Conservation (phyloP, 1,140 invertebrate genomes). For the Drosophila obscura region DNA sequence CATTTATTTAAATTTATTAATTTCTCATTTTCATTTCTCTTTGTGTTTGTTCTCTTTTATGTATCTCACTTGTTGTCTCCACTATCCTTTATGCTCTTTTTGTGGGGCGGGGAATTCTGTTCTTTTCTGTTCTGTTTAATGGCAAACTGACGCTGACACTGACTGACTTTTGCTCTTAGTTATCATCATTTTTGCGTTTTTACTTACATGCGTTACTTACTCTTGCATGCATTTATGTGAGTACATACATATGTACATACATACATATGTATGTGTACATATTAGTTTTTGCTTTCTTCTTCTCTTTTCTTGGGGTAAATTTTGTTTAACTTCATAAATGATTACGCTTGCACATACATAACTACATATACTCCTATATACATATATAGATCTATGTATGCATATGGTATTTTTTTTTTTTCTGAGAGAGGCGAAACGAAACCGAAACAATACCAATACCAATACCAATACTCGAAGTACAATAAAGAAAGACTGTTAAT, state of each 20-base stretch:
- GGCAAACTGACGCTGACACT: conserved; percentile 27
- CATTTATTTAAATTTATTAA: conserved; percentile 54
- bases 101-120: conserved; percentile 17
- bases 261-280: conserved; percentile 23
- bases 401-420: conserved; percentile 26
- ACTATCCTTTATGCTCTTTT: conserved; percentile 12
- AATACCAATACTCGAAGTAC: conserved; percentile 7
- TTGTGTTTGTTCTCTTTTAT: conserved; percentile 22
- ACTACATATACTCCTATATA: conserved; percentile 37
- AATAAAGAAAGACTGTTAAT: no score
- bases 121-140: conserved; percentile 7
- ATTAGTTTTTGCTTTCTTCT: conserved; percentile 15
- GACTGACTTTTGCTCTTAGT: conserved; percentile 37
- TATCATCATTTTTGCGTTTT: conserved; percentile 16
- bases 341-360: conserved; percentile 56
- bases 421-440: conserved; percentile 36
- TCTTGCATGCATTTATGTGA: conserved; percentile 29
- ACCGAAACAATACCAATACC: conserved; percentile 7
- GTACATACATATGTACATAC: no score
- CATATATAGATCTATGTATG: conserved; percentile 37
- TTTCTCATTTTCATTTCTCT: conserved; percentile 41
- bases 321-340: conserved; percentile 33
- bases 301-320: neutral
- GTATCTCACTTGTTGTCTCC: conserved; percentile 14
- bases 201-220: conserved; percentile 29